phyloP scores from a whole-genome alignment of 1,140 invertebrate species.

The Pseudoatta argentina region DNA sequence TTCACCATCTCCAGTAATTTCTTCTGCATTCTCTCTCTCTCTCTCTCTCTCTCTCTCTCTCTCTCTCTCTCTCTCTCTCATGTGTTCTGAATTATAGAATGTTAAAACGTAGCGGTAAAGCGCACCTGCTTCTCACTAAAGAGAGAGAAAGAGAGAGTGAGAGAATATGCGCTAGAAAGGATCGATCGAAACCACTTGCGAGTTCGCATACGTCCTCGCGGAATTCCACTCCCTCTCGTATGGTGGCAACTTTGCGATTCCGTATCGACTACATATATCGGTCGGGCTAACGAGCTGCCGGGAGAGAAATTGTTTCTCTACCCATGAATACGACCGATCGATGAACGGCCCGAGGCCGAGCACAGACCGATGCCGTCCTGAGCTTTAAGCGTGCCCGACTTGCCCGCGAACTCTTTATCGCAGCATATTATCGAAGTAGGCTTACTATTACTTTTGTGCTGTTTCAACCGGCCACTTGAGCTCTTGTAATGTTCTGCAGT shows the following conservation, averaged over 20 bases:
- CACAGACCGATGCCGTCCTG: constrained; percentile 36
- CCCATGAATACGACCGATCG: constrained; percentile 56
- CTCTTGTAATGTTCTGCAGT: constrained; percentile 49
- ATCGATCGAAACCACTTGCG: constrained; percentile 64
- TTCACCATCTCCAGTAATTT: constrained; percentile 66
- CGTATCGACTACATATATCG: constrained; percentile 59
- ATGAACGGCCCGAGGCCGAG: constrained; percentile 28
- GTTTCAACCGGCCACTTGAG: constrained; percentile 10
- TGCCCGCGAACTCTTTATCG: constrained; percentile 50
- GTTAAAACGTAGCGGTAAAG: constrained; percentile 54
- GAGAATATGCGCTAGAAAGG: background rate
- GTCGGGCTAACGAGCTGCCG: constrained; percentile 58
- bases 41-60: background rate
- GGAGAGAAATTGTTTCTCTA: constrained; percentile 67
- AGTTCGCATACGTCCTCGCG: constrained; percentile 57
- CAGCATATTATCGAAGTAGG: constrained; percentile 46
- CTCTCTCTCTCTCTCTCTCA: constrained; percentile 25
- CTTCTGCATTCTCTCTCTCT: constrained; percentile 41
- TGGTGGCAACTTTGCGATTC: constrained; percentile 61
- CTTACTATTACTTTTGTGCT: constrained; percentile 42
- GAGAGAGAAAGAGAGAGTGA: background rate
- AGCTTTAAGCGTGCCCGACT: constrained; percentile 43
- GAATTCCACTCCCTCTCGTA: constrained; percentile 57
- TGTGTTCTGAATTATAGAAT: constrained; percentile 70
- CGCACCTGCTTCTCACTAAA: constrained; percentile 58